Conservation (phyloP, 2,113 vertebrate species). For the Datnioides undecimradiatus region DNA sequence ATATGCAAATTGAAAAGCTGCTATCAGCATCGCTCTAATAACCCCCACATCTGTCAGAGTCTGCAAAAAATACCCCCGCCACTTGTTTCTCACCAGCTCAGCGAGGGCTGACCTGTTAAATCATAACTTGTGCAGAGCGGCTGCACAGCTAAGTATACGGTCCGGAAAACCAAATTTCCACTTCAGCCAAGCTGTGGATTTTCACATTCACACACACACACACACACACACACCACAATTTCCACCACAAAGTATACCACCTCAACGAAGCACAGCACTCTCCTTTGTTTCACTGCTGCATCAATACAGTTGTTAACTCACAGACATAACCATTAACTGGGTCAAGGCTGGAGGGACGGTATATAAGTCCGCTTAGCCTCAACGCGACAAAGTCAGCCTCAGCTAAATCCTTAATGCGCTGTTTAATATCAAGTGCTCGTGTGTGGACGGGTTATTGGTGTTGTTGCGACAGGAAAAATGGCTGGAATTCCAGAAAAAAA, state of each 20-base stretch:
- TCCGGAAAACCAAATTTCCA: constrained; percentile 14
- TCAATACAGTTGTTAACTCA: constrained; percentile 38
- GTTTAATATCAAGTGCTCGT: constrained; percentile 16
- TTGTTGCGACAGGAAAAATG: constrained; percentile 48
- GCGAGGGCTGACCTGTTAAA: constrained; percentile 32
- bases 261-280: constrained; percentile 41
- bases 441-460: constrained; percentile 27
- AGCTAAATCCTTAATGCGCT: constrained; percentile 12
- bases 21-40: no score
- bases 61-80: neutral
- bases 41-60: no score
- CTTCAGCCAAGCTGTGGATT: constrained; percentile 34
- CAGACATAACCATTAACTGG: constrained; percentile 71
- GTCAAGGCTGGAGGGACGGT: constrained; percentile 57
- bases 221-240: constrained; percentile 43
- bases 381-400: constrained; percentile 1
- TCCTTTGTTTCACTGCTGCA: constrained; percentile 45
- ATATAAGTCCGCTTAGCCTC: constrained; percentile 20
- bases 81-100: constrained; percentile 1
- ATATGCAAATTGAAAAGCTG: no score
- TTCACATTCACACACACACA: constrained; percentile 47
- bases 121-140: constrained; percentile 14
- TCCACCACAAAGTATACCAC: constrained; percentile 34
- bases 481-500: constrained; percentile 53
- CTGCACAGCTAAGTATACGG: constrained; percentile 36